Base-by-base conservation (phyloP, 2,113 vertebrate genomes). In the Larimichthys polyactis region DNA sequence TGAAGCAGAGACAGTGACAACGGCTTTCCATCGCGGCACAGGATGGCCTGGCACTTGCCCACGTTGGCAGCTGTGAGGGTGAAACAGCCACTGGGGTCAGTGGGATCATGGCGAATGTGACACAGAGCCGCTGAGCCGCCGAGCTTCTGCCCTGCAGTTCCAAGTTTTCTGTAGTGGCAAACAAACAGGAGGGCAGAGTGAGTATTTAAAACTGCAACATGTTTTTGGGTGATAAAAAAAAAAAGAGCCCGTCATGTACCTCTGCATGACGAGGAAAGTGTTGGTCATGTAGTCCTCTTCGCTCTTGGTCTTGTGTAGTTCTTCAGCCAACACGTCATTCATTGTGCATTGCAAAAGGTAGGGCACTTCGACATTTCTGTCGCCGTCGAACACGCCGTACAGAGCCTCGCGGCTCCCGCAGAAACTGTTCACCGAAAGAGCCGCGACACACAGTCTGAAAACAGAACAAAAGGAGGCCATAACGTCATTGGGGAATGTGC, bases 281-380 rank as follows among this genome's bases (percentile, higher is more conserved):
- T 98, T 98, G 88, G 95, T 96, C 98, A 99, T 99, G 92, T 98
- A 98, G 60, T 99, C 98, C 82, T 99, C 97, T 55, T 98, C 97
- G 0, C 95, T 98, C 89, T 97, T 98, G 11, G 96, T 97, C 88
- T 96, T 98, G 92, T 99, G 98, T 7, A 99, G 90, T 81, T 99
- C 98, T 72, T 99, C 98, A 0, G 98, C 97, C 85, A 99, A 89
- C 85, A 99, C 96, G 75, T 99, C 98, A 0, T 97, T 97, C 98
- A 99, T 99, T 0, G 98, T 99, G 86, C 98, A 99, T 91, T 99
- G 98, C 59, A 99, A 92, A 60, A 99, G 96, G 75, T 96, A 99
- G 0, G 98, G 98, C 59, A 99, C 97, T 71, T 99, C 98, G 84
- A 98, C 96, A 0, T 99, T 99, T 48, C 97, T 95, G 89, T 99